A percentile compares a stretch with the other conserved stretches of the same genome.
Evolutionary conservation across 2,113 vertebrate species (phyloP).

Genomic region (Todiramphus saurophagus): DNA sequence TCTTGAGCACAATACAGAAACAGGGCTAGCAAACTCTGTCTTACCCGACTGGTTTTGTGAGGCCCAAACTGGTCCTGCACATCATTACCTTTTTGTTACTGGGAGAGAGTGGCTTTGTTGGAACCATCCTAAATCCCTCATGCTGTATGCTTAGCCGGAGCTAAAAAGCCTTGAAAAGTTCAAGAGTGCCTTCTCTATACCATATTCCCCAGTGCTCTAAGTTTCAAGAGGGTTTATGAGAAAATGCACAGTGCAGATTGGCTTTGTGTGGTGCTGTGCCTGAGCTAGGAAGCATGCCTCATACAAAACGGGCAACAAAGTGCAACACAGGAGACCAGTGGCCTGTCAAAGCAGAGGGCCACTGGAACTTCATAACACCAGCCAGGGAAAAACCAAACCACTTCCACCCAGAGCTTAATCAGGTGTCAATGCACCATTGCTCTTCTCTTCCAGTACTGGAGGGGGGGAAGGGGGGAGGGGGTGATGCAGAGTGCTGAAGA

Average conservation of each 20-base stretch:
- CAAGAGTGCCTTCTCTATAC: not conserved
- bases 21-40: not conserved
- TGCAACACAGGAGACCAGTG: not conserved
- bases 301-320: not conserved
- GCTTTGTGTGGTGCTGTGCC: not conserved
- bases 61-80: not conserved
- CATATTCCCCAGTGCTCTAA: not conserved
- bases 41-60: not conserved
- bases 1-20: not conserved
- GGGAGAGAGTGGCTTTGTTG: not conserved
- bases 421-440: accelerated
- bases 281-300: not conserved
- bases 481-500: not conserved
- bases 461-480: too few species aligned
- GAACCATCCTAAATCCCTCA: not conserved
- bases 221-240: not conserved
- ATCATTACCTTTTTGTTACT: not conserved
- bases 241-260: not conserved
- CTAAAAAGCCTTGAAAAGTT: not conserved
- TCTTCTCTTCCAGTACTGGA: not conserved
- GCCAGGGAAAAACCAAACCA: not conserved
- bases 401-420: accelerated
- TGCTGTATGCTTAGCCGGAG: not conserved
- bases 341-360: not conserved
- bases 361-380: not conserved